phyloP scores from a whole-genome alignment of 2,797 vertebrate genomes.

The Acanthurus tractus region DNA sequence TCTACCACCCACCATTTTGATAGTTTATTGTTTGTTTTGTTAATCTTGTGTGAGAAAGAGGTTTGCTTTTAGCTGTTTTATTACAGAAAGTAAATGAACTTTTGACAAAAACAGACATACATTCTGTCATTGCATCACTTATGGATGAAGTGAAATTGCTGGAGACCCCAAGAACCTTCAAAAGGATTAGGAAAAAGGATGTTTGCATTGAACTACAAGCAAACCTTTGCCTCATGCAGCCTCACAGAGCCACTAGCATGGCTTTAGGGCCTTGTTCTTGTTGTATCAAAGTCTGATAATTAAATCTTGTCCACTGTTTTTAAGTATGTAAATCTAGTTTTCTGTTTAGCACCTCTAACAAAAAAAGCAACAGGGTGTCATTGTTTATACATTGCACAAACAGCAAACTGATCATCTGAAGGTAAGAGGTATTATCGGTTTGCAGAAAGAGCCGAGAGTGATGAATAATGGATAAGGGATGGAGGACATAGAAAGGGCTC shows the following conservation, averaged over 20 bases:
- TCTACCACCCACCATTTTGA: no score
- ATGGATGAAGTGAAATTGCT: no score
- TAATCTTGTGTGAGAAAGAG: no score
- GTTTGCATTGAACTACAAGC: background rate
- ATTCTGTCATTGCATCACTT: no score
- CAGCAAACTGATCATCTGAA: constrained; percentile 44
- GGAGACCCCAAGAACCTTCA: no score
- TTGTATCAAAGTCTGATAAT: constrained; percentile 22
- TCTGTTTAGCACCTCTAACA: constrained; percentile 31
- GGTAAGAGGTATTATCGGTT: constrained; percentile 53
- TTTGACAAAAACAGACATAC: no score
- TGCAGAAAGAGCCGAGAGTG: constrained; percentile 36
- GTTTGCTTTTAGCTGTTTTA: no score
- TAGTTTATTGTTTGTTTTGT: no score
- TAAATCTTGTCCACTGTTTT: constrained; percentile 15
- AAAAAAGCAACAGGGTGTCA: constrained; percentile 39
- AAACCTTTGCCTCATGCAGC: background rate
- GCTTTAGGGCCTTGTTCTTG: constrained; percentile 4
- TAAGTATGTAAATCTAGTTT: constrained; percentile 45
- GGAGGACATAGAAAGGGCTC: constrained; percentile 66
- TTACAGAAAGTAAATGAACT: no score
- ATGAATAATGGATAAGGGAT: constrained; percentile 77
- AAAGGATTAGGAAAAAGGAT: background rate
- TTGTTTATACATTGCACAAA: constrained; percentile 50
- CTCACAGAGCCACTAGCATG: background rate